Evolutionary conservation across 1,140 invertebrate species (phyloP), one percentile per base, ranked within the genome.

Genomic region (Solenopsis fugax): DNA sequence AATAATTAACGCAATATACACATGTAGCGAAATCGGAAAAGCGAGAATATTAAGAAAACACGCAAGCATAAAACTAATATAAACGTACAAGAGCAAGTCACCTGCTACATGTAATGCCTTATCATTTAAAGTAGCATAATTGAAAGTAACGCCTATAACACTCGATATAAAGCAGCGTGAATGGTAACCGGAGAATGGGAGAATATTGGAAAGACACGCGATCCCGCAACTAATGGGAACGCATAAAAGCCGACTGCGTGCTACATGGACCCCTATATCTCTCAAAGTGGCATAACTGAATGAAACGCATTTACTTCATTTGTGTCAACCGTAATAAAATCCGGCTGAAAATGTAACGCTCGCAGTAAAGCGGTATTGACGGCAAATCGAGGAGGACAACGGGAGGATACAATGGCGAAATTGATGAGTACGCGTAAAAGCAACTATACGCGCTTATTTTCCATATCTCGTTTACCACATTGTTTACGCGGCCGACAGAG

Each of bases 161-260:
- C 29, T 67, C 24, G 18, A 80, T 56, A n/a, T 71, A 41, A 45
- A 80, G 16, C 29, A 18, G 16, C 64, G n/a, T 21, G 48, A 13
- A 81, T 69, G 34, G 16, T 56, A 56, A 71, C 16, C 21, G 48
- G 54, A 29, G 24, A 16, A 50, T 7, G 67, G 21, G 52, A 58
- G 69, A 72, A 72, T 72, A 58, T 82, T 82, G 52, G 24, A 16
- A 82, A 58, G 52, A 82, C 54, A 82, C 80, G 80, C 67, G 37
- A 73, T 50, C 65, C 41, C 41, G 69, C 37, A 54, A 73, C 69
- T 72, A 82, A 82, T 73, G 69, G 41, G 41, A 82, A 45, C n/a
- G n/a, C 21, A 16, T 60, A 29, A 34, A n/a, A 5, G 60, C 45
- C 6, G 37, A 10, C n/a, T 24, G 18, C 29, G 41, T 41, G 41